phyloP scores from a whole-genome alignment of 2,113 vertebrate genomes.

The Actinemys pallida region DNA sequence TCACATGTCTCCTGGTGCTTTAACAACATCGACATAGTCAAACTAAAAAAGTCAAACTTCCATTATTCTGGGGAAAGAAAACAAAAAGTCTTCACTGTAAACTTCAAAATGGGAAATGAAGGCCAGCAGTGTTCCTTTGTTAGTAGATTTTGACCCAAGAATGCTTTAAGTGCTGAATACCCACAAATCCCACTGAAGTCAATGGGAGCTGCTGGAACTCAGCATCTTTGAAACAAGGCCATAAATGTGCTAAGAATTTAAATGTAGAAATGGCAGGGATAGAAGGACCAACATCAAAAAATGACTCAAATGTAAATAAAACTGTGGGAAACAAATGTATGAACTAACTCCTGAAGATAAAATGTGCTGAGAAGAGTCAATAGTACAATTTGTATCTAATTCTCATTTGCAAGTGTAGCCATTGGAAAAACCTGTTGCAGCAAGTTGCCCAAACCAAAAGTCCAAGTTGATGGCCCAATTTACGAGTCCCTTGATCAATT shows the following conservation, averaged over 20 bases:
- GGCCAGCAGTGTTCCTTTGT: constrained; percentile 10
- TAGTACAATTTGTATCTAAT: background rate
- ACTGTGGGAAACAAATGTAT: background rate
- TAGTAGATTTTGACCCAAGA: background rate
- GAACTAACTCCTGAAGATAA: background rate
- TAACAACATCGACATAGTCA: constrained; percentile 33
- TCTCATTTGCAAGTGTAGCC: background rate
- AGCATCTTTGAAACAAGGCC: background rate
- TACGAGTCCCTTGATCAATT: background rate
- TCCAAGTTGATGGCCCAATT: background rate
- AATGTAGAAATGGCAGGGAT: background rate
- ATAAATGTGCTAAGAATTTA: background rate
- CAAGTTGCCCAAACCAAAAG: background rate
- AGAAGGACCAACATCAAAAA: background rate
- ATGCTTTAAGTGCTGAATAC: background rate
- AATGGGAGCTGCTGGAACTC: background rate
- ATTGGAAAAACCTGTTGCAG: background rate
- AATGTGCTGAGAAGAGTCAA: background rate
- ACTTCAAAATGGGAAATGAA: constrained; percentile 9
- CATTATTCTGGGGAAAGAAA: background rate
- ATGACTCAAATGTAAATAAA: background rate
- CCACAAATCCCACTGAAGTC: background rate
- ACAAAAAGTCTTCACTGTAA: background rate
- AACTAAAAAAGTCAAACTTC: constrained; percentile 28
- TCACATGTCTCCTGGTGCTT: background rate